Evolutionary conservation across 1,140 invertebrate species (phyloP).

Genomic region (Magallana gigas): DNA sequence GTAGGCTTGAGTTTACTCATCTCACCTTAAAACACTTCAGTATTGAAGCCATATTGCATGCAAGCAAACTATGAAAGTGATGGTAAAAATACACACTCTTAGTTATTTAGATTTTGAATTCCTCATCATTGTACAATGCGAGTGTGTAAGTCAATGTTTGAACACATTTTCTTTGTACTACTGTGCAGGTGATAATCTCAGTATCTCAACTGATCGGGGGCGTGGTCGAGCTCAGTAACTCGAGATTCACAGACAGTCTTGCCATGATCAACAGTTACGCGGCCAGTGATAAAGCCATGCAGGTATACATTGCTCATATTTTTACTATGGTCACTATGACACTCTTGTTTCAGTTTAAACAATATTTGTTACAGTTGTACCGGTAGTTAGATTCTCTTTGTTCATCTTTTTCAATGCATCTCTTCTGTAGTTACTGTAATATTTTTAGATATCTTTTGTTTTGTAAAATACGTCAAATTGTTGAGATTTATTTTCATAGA

Average conservation of each 20-base stretch:
- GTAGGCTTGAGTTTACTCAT: conserved; percentile 55
- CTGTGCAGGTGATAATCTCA: conserved; percentile 87
- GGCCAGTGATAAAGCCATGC: conserved; percentile 95
- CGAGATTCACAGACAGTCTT: conserved; percentile 93
- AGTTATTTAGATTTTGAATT: not conserved
- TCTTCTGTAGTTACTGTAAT: not conserved
- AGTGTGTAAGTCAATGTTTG: not conserved
- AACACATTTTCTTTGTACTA: not conserved
- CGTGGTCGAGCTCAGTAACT: conserved; percentile 91
- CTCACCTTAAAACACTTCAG: too few relatives aligned
- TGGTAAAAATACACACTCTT: not conserved
- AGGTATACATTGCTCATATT: conserved; percentile 76
- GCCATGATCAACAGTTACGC: conserved; percentile 96
- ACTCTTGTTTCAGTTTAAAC: too few relatives aligned
- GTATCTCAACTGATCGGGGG: conserved; percentile 94
- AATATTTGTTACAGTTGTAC: too few relatives aligned
- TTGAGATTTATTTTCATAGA: not conserved
- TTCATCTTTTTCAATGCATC: too few relatives aligned
- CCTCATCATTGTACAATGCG: too few relatives aligned
- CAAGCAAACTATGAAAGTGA: not conserved
- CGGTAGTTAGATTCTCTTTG: too few relatives aligned
- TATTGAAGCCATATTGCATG: not conserved
- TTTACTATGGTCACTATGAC: not conserved
- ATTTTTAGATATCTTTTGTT: not conserved
- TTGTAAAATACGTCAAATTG: not conserved